These are phyloP conservation scores for Solea senegalensis DNA, from an alignment of 2,113 vertebrate species.

Conservation along the genomic window DNA sequence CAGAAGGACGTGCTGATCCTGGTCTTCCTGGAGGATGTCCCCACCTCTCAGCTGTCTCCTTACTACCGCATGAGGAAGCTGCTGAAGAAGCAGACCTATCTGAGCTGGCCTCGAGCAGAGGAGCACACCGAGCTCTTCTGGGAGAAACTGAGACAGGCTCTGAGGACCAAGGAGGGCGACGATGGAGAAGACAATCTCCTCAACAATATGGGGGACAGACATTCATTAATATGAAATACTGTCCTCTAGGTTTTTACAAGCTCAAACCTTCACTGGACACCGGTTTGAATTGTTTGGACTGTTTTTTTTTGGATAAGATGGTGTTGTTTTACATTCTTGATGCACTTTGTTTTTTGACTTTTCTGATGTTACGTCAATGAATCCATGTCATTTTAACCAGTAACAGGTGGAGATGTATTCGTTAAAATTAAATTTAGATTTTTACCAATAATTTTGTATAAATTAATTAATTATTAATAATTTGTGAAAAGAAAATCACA, in stretches of 20 bases:
- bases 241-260: too few species aligned
- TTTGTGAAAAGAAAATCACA: too few species aligned
- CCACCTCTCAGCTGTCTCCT: conserved; percentile 66
- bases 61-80: conserved; percentile 79
- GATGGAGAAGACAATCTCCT: conserved; percentile 7
- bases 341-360: too few species aligned
- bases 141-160: conserved; percentile 78
- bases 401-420: too few species aligned
- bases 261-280: too few species aligned
- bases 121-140: conserved; percentile 74
- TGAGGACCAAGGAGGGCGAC: conserved; percentile 42
- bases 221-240: neutral
- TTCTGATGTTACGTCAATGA: too few species aligned
- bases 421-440: too few species aligned
- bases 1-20: conserved; percentile 80
- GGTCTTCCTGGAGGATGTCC: conserved; percentile 82
- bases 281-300: neutral
- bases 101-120: conserved; percentile 71
- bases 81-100: conserved; percentile 76
- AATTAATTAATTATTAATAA: too few species aligned
- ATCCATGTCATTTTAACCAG: too few species aligned
- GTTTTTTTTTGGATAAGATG: neutral
- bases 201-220: conserved; percentile 7
- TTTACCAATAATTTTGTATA: too few species aligned
- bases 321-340: too few species aligned